Base-by-base conservation (phyloP, 1,140 invertebrate species). In the Venturia canescens region DNA sequence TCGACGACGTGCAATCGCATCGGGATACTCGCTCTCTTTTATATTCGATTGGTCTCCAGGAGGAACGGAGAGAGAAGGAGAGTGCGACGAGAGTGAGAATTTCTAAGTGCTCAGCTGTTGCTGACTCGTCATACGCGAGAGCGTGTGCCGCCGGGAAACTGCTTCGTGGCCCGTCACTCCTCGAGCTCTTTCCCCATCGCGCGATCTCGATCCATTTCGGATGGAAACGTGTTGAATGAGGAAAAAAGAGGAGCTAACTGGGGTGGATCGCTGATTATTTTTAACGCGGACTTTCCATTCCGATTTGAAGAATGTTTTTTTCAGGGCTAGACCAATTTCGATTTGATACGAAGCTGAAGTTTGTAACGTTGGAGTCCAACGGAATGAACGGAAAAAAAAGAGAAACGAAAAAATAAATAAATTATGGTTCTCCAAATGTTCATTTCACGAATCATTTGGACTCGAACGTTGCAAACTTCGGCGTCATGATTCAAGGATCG, bases 41-140 rank as follows among this genome's bases (percentile, higher is more conserved):
- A 60, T 27, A 60, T 27, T 26, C 23, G 11, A 63, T 21, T 63
- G 27, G 1, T 63, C 23, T 27, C 5, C 13, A 23, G 23, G 23
- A 26, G 60, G 23, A 57, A 57, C 29, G n/a, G 70, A 5, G 63
- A 29, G 23, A 21, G 69, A 78, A 16, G 74, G 29, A 48, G 60
- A 81, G 72, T 72, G 60, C 26, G 76, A 66, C 71, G 82, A 79
- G 75, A 81, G 80, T 76, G 78, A 76, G 80, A 80, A 82, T 31
- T 48, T 83, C 84, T 87, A 86, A 87, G 86, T 88, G 88, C 80
- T 90, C 90, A 91, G 90, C 90, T 91, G 90, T 90, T 88, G 82
- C 81, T 81, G 69, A 84, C 87, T 86, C 84, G 84, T 89, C 87
- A 87, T 79, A 67, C 79, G 74, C 79, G 74, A 53, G 79, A 78